Evolutionary conservation across 2,888 invertebrate genomes (phyloP), one percentile per base, ranked within the genome.

Genomic region (Tachina fera): DNA sequence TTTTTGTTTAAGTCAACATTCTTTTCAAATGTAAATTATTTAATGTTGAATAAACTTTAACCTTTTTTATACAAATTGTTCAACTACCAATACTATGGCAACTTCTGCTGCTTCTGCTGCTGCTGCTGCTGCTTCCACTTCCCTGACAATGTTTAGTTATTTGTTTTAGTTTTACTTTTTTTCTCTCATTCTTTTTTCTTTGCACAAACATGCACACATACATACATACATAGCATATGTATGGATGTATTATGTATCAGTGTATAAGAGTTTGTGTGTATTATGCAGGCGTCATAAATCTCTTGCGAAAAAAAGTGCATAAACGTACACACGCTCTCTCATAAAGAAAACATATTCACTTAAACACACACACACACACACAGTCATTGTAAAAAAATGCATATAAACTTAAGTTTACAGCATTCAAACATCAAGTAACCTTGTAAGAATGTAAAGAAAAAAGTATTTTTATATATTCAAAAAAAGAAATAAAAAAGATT

Each of bases 231-330:
- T 31, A n/a, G 4, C 4, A 31, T 31, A 31, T 6, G 6, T 31
- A 31, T 6, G 6, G 13, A 16, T n/a, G n/a, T 65, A 9, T 56
- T 14, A 11, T 43, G 19, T 70, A 19, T 53, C 14, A 10, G 16
- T 78, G 60, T 58, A 9, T 49, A n/a, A 39, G 16, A 47, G 58
- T 82, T 56, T 70, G 82, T 81, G 58, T 75, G 72, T 60, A 68
- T 78, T 84, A 67, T 83, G 83, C 83, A 83, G 83, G 71, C 83
- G 83, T 83, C 83, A 83, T 83, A 83, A 83, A 83, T 84, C 79
- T 84, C 75, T 74, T 74, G 56, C 51, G 31, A 6, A 63, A 75
- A 68, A 83, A 72, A 79, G 68, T 77, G 77, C 68, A 77, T 60
- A 68, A 68, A 67, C 68, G 58, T 49, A 16, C 56, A 76, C 16